Evolutionary conservation across 2,888 invertebrate species (phyloP).

Genomic region (Epinotia nisella): DNA sequence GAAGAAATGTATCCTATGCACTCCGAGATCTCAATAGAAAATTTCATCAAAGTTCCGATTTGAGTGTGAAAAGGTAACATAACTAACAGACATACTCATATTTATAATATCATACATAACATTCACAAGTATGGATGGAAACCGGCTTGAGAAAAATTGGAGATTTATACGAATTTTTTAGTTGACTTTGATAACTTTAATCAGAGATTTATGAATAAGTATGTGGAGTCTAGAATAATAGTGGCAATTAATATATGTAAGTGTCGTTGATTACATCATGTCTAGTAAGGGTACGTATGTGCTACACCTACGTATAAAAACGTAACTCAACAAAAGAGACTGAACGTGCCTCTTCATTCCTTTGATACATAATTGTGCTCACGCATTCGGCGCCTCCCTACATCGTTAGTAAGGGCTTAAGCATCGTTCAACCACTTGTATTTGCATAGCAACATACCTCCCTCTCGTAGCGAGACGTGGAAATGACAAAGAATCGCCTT

Average conservation of each 20-base stretch:
- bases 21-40: neutral
- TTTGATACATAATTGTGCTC: constrained; percentile 35
- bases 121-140: neutral
- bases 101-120: no score
- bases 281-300: neutral
- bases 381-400: constrained; percentile 55
- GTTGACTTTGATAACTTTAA: no score
- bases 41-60: neutral
- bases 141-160: neutral
- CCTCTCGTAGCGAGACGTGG: constrained; percentile 45
- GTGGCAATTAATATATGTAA: neutral
- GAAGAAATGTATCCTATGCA: no score
- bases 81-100: neutral
- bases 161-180: neutral
- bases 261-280: neutral
- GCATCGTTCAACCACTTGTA: constrained; percentile 58
- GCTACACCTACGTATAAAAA: constrained; percentile 8
- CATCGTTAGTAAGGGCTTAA: constrained; percentile 62
- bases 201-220: no score
- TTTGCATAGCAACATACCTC: constrained; percentile 55
- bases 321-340: neutral
- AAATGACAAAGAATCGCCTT: constrained; percentile 46
- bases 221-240: neutral
- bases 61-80: neutral
- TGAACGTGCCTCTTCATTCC: constrained; percentile 32